Conservation (phyloP, 2,113 vertebrate genomes). For the Phalacrocorax carbo region DNA sequence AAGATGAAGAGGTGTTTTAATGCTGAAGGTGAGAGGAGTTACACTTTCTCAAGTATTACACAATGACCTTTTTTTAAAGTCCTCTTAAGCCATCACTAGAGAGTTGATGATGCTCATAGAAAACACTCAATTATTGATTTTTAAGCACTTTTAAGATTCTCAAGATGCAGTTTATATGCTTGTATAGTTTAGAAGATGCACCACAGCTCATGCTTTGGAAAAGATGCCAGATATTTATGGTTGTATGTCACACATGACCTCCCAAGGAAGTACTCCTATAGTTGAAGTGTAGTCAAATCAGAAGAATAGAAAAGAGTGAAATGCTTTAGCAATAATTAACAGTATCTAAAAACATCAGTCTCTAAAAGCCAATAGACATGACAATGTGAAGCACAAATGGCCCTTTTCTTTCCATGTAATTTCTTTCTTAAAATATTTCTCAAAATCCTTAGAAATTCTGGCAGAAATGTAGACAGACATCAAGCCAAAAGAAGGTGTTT, state of each 20-base stretch:
- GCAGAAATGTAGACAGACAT: neutral
- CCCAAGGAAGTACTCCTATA: slow-evolving; percentile 27
- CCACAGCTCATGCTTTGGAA: slow-evolving; percentile 19
- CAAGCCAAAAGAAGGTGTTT: neutral
- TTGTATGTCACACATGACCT: slow-evolving; percentile 44
- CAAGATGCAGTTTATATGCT: slow-evolving; percentile 53
- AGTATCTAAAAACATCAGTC: neutral
- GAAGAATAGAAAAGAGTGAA: slow-evolving; percentile 12
- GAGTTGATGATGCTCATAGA: slow-evolving; percentile 57
- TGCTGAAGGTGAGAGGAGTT: slow-evolving; percentile 53
- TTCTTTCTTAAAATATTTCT: neutral
- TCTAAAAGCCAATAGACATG: neutral
- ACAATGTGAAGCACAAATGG: neutral
- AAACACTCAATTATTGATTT: slow-evolving; percentile 68
- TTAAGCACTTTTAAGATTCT: slow-evolving; percentile 53
- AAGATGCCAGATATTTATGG: slow-evolving; percentile 52
- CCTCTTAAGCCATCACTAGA: slow-evolving; percentile 59
- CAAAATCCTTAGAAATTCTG: neutral
- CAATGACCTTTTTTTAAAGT: slow-evolving; percentile 67
- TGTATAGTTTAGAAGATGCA: slow-evolving; percentile 23
- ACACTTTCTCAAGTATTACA: slow-evolving; percentile 60
- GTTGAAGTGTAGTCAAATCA: slow-evolving; percentile 50
- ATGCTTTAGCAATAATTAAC: slow-evolving; percentile 10
- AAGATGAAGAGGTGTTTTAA: slow-evolving; percentile 30
- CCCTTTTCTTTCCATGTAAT: neutral